Percentiles rank a stretch among this genome's conserved stretches.
Evolutionary conservation across 2,797 vertebrate genomes (phyloP).

Genomic region (Pyrocephalus nanus): DNA sequence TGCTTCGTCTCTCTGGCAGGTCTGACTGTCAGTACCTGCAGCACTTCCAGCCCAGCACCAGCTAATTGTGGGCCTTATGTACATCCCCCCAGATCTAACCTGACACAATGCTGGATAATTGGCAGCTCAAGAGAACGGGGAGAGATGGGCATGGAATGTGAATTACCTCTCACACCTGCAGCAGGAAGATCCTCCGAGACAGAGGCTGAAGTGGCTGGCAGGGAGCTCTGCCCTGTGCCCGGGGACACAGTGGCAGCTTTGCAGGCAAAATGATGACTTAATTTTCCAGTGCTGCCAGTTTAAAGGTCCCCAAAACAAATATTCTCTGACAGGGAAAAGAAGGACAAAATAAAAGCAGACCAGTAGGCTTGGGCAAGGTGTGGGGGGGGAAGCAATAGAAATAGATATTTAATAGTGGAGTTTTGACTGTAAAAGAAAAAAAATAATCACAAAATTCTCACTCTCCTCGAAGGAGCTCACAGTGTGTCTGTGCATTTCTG

Average conservation of each 20-base stretch:
- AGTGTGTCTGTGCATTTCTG: not conserved
- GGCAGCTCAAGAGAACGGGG: conserved; percentile 22
- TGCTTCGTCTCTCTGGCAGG: not conserved
- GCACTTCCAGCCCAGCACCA: not conserved
- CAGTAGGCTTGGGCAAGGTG: not conserved
- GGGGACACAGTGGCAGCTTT: not conserved
- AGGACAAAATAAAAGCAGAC: not conserved
- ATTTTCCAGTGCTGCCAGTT: conserved; percentile 8
- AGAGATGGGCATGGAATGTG: not conserved
- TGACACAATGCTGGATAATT: conserved; percentile 34
- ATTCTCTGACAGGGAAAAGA: not conserved
- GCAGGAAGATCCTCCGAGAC: not conserved
- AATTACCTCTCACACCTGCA: conserved; percentile 29
- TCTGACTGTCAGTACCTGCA: conserved; percentile 36
- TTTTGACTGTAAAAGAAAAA: not conserved
- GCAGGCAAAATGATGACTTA: conserved; percentile 4
- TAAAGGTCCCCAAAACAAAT: not conserved
- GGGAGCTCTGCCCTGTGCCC: not conserved
- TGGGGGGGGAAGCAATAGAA: not conserved
- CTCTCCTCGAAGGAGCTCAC: not conserved
- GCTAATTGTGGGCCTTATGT: conserved; percentile 46
- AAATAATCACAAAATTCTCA: not conserved
- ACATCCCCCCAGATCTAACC: conserved; percentile 30
- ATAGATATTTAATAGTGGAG: not conserved
- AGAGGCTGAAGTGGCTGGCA: not conserved